Evolutionary conservation across 2,888 invertebrate species (phyloP), one percentile per base, ranked within the genome.

Genomic region (Tricholauxania praeusta): DNA sequence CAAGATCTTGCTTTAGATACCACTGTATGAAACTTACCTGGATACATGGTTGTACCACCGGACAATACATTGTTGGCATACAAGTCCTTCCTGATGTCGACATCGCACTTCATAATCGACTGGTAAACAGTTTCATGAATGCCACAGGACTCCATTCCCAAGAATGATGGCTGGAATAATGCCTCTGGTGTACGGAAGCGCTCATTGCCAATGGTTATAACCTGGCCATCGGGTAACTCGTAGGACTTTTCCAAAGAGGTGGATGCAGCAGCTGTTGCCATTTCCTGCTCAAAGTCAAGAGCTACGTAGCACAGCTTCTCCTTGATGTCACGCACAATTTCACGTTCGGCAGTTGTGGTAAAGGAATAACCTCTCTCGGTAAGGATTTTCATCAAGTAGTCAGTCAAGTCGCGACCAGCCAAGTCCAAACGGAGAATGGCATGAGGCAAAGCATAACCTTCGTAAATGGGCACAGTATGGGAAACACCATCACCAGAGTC

Each of bases 71-170:
- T 94, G 92, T 95, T 95, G 91, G 95, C 95, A 90, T 95, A 95
- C 91, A 95, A 89, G 90, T 95, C 95, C 91, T 95, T 95, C 89
- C 95, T 92, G 92, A 96, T 96, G 89, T 96, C 96, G 67, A 96
- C 94, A 89, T 96, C 96, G 91, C 96, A 96, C 93, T 96, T 96
- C 96, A 96, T 96, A 93, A 96, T 96, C 89, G 95, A 96, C 91
- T 96, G 96, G 93, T 95, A 96, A 85, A 94, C 94, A 88, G 95
- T 96, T 89, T 96, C 96, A 89, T 96, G 96, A 90, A 96, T 95
- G 86, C 95, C 95, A 90, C 93, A 93, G 78, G 94, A 94, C 91
- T 96, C 95, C 95, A 87, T 87, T 71, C 87, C 87, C 90, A 95
- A 88, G 94, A 96, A 96, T 69, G 95, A 95, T 78, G 96, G 96